These are phyloP conservation scores for Drosophila kokeensis DNA, from an alignment of 2,888 invertebrate genomes.

Conservation along the genomic window DNA sequence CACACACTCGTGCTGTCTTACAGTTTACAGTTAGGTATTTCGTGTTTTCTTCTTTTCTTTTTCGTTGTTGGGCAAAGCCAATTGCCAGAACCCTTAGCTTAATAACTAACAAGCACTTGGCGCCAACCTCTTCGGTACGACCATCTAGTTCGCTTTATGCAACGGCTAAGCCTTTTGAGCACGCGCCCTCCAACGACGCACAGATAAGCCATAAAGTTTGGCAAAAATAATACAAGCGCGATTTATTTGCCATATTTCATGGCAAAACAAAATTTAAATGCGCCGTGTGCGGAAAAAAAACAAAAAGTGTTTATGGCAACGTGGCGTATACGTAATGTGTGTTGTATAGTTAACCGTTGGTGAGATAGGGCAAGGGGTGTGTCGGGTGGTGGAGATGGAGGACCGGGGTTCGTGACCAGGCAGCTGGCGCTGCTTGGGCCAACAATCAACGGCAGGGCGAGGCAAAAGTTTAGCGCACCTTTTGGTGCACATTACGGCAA, in stretches of 20 bases:
- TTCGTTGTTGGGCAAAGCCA: slow-evolving; percentile 44
- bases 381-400: background rate
- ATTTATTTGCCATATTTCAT: slow-evolving; percentile 79
- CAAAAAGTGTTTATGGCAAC: slow-evolving; percentile 77
- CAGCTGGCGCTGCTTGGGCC: slow-evolving; percentile 17
- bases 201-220: slow-evolving; percentile 77
- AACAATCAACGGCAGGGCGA: slow-evolving; percentile 22
- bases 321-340: slow-evolving; percentile 75
- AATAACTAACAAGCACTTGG: slow-evolving; percentile 77
- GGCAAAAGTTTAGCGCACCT: slow-evolving; percentile 66
- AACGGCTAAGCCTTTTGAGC: slow-evolving; percentile 66
- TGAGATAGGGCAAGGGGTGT: background rate
- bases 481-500: slow-evolving; percentile 58
- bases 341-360: slow-evolving; percentile 52
- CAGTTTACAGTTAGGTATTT: slow-evolving; percentile 13
- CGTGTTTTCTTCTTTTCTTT: background rate
- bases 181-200: slow-evolving; percentile 58
- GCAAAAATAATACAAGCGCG: slow-evolving; percentile 64
- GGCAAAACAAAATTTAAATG: slow-evolving; percentile 77
- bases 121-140: slow-evolving; percentile 26
- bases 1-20: slow-evolving; percentile 6
- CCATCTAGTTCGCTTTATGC: slow-evolving; percentile 3
- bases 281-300: slow-evolving; percentile 64
- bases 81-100: slow-evolving; percentile 65
- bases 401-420: background rate